phyloP scores from a whole-genome alignment of 2,888 invertebrate genomes.

The Leptinotarsa tumamoca region DNA sequence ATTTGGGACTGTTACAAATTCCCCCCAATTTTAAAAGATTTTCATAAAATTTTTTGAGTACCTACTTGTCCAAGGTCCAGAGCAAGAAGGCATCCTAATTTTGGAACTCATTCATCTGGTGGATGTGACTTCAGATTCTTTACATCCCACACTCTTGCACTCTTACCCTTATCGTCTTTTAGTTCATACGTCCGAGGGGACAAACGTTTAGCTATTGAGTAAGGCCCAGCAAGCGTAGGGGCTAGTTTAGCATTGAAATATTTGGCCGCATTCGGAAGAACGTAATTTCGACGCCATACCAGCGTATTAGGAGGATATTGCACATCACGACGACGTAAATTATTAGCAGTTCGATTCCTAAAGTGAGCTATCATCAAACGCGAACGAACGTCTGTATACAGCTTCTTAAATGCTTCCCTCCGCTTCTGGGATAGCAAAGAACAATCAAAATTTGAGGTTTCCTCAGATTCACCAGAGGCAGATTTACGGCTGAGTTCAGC shows the following conservation, averaged over 20 bases:
- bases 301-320: slow-evolving; percentile 14
- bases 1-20: background rate
- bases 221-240: slow-evolving; percentile 19
- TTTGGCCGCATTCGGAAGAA: slow-evolving; percentile 45
- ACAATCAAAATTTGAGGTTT: background rate
- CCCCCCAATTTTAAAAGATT: background rate
- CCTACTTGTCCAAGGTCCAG: background rate
- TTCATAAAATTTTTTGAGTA: background rate
- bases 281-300: slow-evolving; percentile 29
- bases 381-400: slow-evolving; percentile 6
- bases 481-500: slow-evolving; percentile 26
- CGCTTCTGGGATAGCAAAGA: background rate
- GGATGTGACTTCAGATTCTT: background rate
- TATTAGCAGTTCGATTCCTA: slow-evolving; percentile 30
- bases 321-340: slow-evolving; percentile 24
- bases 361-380: slow-evolving; percentile 13
- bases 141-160: background rate
- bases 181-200: background rate
- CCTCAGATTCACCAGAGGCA: background rate
- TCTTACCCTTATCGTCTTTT: background rate
- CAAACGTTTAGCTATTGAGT: background rate
- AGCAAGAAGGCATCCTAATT: background rate
- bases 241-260: slow-evolving; percentile 48
- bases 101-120: slow-evolving; percentile 1
- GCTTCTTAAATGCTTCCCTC: slow-evolving; percentile 7